phyloP scores from a whole-genome alignment of 2,797 vertebrate species.

The Anguilla marmorata region DNA sequence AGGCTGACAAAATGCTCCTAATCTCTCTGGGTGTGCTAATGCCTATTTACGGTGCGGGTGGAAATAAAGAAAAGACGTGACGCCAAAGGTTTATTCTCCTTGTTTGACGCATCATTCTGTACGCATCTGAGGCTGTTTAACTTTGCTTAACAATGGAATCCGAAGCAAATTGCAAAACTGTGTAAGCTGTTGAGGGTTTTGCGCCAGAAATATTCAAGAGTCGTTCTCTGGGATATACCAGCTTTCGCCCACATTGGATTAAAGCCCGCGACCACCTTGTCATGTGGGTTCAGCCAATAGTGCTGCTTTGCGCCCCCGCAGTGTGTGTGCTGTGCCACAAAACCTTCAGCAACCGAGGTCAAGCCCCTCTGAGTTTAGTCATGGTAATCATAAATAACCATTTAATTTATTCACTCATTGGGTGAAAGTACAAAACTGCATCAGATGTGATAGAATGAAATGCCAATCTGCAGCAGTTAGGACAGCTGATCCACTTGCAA shows the following conservation, averaged over 20 bases:
- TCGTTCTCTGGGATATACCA: not conserved
- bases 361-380: not conserved
- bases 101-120: conserved; percentile 13
- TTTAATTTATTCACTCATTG: not conserved
- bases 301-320: not conserved
- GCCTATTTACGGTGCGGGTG: not conserved
- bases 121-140: not conserved
- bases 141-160: not conserved
- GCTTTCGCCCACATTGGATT: not conserved
- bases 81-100: conserved; percentile 8
- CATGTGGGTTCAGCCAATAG: not conserved
- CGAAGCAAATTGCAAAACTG: not conserved
- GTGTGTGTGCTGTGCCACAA: not conserved
- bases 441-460: not conserved
- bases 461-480: not conserved
- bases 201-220: not conserved
- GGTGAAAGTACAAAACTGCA: not conserved
- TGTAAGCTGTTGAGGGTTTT: not conserved
- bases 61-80: not conserved
- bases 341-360: not conserved
- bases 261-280: not conserved
- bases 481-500: not conserved
- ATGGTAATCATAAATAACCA: not conserved
- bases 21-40: not conserved
- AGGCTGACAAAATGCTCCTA: not conserved